These are phyloP conservation scores for Andrena chrysosceles DNA, from an alignment of 2,888 invertebrate genomes.

Conservation along the genomic window DNA sequence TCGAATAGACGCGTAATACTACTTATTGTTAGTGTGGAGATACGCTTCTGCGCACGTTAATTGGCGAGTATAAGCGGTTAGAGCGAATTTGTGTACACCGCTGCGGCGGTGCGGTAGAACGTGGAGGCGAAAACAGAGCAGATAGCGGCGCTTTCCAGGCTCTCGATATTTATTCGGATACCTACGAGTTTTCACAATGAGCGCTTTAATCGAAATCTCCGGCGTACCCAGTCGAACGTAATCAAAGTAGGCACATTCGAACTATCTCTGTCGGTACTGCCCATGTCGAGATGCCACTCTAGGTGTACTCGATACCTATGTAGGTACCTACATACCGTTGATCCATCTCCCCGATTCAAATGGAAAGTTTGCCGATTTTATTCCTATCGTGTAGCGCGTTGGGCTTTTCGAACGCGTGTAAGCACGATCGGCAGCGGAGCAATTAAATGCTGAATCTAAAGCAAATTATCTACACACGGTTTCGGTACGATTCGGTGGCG, in stretches of 20 bases:
- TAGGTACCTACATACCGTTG: background rate
- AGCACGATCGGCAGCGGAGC: conserved; percentile 4
- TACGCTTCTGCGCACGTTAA: too few relatives aligned
- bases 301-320: background rate
- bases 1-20: background rate
- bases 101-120: conserved; percentile 21
- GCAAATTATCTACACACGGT: background rate
- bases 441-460: conserved; percentile 8
- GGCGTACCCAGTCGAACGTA: background rate
- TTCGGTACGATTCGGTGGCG: too few relatives aligned
- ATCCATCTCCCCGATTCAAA: conserved; percentile 13
- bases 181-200: conserved; percentile 1
- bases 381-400: conserved; percentile 1
- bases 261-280: conserved; percentile 27
- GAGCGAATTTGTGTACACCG: background rate
- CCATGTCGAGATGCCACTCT: conserved; percentile 22
- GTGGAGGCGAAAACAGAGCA: conserved; percentile 20
- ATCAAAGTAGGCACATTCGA: background rate
- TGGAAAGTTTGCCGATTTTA: conserved; percentile 30
- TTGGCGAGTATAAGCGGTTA: background rate
- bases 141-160: conserved; percentile 3
- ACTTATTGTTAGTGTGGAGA: background rate
- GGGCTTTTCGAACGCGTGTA: background rate
- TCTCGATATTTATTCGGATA: conserved; percentile 29
- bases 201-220: conserved; percentile 29